A percentile compares a stretch with the other conserved stretches of the same genome.
These are phyloP conservation scores for Bradypus variegatus DNA, from an alignment of 2,797 vertebrate genomes.

Conservation along the genomic window DNA sequence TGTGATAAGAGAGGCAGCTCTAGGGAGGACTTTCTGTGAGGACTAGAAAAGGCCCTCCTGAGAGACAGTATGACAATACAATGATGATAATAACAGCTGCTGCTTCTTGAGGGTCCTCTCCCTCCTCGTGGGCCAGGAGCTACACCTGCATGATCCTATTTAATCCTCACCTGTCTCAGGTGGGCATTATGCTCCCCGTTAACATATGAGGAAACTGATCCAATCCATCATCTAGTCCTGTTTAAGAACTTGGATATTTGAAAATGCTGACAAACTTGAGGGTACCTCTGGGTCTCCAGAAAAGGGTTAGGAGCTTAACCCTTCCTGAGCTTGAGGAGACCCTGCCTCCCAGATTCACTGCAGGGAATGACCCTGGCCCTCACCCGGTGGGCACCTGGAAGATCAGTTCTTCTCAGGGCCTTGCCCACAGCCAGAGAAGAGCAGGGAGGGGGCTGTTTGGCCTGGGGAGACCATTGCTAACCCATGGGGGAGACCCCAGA, in stretches of 20 bases:
- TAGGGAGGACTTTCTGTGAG: not conserved
- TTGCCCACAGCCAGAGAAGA: not conserved
- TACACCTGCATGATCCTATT: not conserved
- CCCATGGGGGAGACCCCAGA: not conserved
- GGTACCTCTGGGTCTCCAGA: not conserved
- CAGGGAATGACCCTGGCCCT: not conserved
- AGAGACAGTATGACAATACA: not conserved
- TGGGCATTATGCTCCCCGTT: not conserved
- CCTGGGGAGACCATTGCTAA: not conserved
- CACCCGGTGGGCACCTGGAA: not conserved
- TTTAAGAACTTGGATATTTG: not conserved
- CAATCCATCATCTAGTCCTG: not conserved
- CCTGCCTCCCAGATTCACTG: not conserved
- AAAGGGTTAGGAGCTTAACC: not conserved
- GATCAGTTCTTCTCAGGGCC: not conserved
- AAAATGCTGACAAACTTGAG: not conserved
- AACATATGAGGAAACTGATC: not conserved
- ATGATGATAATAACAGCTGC: not conserved
- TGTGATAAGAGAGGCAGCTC: not conserved
- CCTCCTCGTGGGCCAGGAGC: not conserved
- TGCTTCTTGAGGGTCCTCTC: not conserved
- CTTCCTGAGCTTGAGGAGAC: not conserved
- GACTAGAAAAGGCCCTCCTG: not conserved
- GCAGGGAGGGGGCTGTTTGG: not conserved
- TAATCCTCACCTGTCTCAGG: not conserved